These are phyloP conservation scores for Eurystomus glaucurus DNA, from an alignment of 2,797 vertebrate species.

Conservation along the genomic window DNA sequence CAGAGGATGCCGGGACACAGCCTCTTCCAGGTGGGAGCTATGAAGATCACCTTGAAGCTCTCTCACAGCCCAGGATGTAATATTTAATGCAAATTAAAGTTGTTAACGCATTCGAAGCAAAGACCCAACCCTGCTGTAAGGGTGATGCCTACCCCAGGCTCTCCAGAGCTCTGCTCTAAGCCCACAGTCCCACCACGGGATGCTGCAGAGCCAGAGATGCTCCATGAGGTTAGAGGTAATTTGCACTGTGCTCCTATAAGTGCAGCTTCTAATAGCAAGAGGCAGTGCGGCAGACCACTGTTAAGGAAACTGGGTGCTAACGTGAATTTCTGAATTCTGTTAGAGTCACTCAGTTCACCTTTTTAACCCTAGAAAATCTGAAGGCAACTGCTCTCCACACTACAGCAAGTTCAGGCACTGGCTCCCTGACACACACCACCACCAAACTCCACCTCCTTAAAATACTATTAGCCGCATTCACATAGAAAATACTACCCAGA, in stretches of 20 bases:
- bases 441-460: neutral
- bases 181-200: rapidly evolving
- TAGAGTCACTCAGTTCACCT: neutral
- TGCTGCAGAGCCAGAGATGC: neutral
- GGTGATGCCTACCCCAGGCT: neutral
- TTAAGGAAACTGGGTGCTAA: neutral
- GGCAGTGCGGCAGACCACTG: neutral
- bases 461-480: neutral
- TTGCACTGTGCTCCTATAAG: neutral
- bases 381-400: rapidly evolving
- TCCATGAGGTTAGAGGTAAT: neutral
- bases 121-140: neutral
- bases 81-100: neutral
- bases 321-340: neutral
- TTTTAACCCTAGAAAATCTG: neutral
- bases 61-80: neutral
- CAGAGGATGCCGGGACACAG: neutral
- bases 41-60: neutral
- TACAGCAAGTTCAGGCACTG: neutral
- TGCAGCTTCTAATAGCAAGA: neutral
- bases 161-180: neutral
- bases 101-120: neutral
- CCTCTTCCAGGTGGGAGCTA: neutral
- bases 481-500: neutral
- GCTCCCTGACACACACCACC: neutral